Evolutionary conservation across 2,888 invertebrate genomes (phyloP).

Genomic region (Escarpia spicata): DNA sequence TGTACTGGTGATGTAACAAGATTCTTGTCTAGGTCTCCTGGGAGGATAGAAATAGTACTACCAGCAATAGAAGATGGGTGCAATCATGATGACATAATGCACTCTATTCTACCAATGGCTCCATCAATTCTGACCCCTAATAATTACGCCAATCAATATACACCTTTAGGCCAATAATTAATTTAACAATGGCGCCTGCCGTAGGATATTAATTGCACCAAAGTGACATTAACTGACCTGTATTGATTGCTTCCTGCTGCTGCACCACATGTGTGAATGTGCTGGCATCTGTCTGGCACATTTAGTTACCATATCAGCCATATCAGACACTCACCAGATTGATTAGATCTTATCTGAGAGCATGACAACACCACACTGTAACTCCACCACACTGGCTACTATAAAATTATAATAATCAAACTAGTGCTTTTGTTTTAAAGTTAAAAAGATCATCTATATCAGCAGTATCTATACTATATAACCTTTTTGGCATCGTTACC

Average conservation of each 20-base stretch:
- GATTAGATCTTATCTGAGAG: background rate
- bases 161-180: background rate
- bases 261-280: background rate
- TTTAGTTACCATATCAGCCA: background rate
- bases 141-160: background rate
- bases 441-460: too few species aligned
- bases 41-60: background rate
- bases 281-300: background rate
- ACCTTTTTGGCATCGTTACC: too few species aligned
- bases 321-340: background rate
- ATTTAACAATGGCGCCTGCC: background rate
- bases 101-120: background rate
- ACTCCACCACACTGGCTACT: too few species aligned
- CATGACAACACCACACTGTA: too few species aligned
- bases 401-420: too few species aligned
- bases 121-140: background rate
- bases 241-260: background rate
- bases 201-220: background rate
- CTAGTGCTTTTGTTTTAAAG: too few species aligned
- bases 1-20: background rate
- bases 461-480: too few species aligned
- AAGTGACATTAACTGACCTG: background rate
- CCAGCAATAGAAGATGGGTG: background rate
- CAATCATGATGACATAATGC: background rate
- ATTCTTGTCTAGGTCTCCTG: background rate